Base-by-base conservation (phyloP, 1,140 invertebrate genomes). In the Phenacoccus solenopsis region DNA sequence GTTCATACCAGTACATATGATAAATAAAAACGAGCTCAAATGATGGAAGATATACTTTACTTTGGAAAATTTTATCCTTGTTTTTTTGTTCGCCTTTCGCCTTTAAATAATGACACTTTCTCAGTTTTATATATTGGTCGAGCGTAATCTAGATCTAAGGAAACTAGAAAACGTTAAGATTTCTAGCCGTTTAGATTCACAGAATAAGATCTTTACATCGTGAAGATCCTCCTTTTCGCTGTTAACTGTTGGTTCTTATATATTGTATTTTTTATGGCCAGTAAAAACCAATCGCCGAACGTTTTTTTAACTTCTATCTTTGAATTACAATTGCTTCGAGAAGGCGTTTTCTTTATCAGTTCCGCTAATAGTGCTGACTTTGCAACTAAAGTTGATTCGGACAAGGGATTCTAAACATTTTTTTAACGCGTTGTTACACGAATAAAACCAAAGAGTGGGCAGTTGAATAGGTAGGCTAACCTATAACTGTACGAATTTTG, bases 331-430 rank as follows among this genome's bases (percentile, higher is more conserved):
- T 25, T 64, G 59, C 59, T 64, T 64, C 25, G 25, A 64, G 25
- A 64, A 64, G 59, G 59, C 59, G 59, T 64, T 64, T 27, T 38
- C 22, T 20, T 64, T 64, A 64, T 64, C 59, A 64, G 59, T 64
- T 64, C 59, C 21, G 25, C 25, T 64, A 64, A 64, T 64, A 64
- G 10, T 64, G 59, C 59, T 64, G 59, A 64, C 2, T 64, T 10
- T 10, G 59, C 59, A 16, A 16, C 59, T 64, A 20, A 64, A 64
- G 10, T 25, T 22, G 22, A 4, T 64, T 64, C 16, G 9, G 10
- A 4, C 59, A 64, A 27, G 22, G 10, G 59, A 25, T 24, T 24
- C 25, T 25, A 24, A 27, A 64, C 3, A 64, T 24, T 64, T 22
- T 64, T 25, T 22, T 22, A 22, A 64, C 20, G 4, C 20, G 3